phyloP scores from a whole-genome alignment of 1,140 invertebrate genomes.

The Macrotrachela quadricornifera region DNA sequence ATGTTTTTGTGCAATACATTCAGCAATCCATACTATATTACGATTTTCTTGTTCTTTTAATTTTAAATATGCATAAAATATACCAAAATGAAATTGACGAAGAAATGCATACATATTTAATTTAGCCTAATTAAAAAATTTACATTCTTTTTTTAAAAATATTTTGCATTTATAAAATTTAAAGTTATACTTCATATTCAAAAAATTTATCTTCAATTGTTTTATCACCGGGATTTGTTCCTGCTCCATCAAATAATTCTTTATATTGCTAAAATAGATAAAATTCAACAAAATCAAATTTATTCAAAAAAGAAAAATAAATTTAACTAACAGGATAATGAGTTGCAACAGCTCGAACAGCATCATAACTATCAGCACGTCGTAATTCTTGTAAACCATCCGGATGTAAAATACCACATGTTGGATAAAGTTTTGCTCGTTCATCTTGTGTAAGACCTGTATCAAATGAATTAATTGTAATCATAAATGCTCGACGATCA shows the following conservation, averaged over 20 bases:
- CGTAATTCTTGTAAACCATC: conserved; percentile 83
- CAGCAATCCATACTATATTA: conserved; percentile 98
- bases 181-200: conserved; percentile 64
- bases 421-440: conserved; percentile 83
- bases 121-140: background rate
- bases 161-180: no score
- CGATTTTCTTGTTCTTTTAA: conserved; percentile 97
- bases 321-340: conserved; percentile 54
- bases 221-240: conserved; percentile 91
- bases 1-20: conserved; percentile 96
- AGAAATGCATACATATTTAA: conserved; percentile 90
- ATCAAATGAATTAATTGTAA: conserved; percentile 98
- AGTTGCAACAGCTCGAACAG: conserved; percentile 92
- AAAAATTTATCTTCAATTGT: conserved; percentile 99
- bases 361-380: conserved; percentile 95
- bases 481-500: conserved; percentile 92
- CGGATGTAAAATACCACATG: conserved; percentile 84
- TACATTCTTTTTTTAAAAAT: no score
- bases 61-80: conserved; percentile 96
- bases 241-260: conserved; percentile 84
- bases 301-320: background rate
- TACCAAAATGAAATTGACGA: conserved; percentile 97
- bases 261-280: conserved; percentile 74
- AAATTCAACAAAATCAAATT: background rate
- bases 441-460: conserved; percentile 97